A percentile compares a stretch with the other conserved stretches of the same genome.
Evolutionary conservation across 2,888 invertebrate species (phyloP).

Genomic region (Drosophila ustulata): DNA sequence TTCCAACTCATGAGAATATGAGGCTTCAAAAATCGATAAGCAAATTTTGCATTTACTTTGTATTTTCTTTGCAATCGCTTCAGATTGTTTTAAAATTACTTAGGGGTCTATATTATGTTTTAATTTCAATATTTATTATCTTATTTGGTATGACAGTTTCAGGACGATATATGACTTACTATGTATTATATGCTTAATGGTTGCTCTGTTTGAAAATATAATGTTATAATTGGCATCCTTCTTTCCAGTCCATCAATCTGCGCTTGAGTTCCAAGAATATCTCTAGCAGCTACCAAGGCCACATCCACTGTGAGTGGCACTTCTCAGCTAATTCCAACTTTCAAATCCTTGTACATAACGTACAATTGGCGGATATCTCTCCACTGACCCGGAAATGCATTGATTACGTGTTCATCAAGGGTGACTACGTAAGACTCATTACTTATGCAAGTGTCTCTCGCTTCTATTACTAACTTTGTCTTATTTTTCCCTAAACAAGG

Average conservation of each 20-base stretch:
- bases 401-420: conserved; percentile 71
- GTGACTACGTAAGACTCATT: conserved; percentile 50
- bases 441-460: conserved; percentile 49
- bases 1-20: too few relatives aligned
- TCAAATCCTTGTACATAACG: conserved; percentile 86
- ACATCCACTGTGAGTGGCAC: conserved; percentile 87
- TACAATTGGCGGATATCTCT: conserved; percentile 86
- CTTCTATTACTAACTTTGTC: background rate
- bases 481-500: conserved; percentile 1
- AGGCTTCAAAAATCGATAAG: too few relatives aligned
- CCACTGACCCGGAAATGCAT: conserved; percentile 78
- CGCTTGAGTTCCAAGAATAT: conserved; percentile 32
- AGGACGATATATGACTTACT: too few relatives aligned
- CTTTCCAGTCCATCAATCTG: conserved; percentile 49
- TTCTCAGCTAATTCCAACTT: conserved; percentile 77
- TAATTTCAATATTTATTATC: too few relatives aligned
- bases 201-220: too few relatives aligned
- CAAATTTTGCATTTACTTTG: too few relatives aligned
- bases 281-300: conserved; percentile 85
- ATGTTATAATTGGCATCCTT: too few relatives aligned
- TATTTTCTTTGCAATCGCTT: too few relatives aligned
- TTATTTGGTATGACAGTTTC: too few relatives aligned
- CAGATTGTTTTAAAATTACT: too few relatives aligned
- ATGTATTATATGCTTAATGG: too few relatives aligned
- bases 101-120: too few relatives aligned